Percentiles rank a stretch among this genome's conserved stretches.
Evolutionary conservation across 2,888 invertebrate species (phyloP).

Genomic region (Drosophila macrospina): DNA sequence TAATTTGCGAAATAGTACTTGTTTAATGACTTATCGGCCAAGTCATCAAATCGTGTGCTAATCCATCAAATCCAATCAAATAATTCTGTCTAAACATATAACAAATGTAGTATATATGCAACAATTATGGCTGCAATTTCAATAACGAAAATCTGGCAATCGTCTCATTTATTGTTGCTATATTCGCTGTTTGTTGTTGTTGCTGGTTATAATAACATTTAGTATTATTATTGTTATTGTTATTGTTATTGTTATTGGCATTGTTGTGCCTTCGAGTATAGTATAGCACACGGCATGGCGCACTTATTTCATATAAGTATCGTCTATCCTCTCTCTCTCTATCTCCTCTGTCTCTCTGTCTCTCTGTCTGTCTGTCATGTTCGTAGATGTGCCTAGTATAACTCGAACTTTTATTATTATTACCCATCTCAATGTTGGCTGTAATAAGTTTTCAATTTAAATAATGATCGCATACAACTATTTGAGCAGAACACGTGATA

Average conservation of each 20-base stretch:
- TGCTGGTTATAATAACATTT: slow-evolving; percentile 41
- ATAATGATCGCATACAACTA: slow-evolving; percentile 32
- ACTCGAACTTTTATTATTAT: slow-evolving; percentile 31
- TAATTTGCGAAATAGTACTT: too few relatives aligned
- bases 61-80: slow-evolving; percentile 30
- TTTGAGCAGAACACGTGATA: slow-evolving; percentile 23
- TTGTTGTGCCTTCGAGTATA: slow-evolving; percentile 30
- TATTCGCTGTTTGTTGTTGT: slow-evolving; percentile 7
- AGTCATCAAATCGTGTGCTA: not conserved
- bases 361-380: too few relatives aligned
- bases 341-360: too few relatives aligned
- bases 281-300: slow-evolving; percentile 40
- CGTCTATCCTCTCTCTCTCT: not conserved
- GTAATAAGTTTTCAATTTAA: slow-evolving; percentile 51
- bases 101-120: slow-evolving; percentile 45
- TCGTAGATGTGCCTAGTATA: not conserved
- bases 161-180: slow-evolving; percentile 22
- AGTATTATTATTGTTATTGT: slow-evolving; percentile 51
- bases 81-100: slow-evolving; percentile 35
- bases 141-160: slow-evolving; percentile 50
- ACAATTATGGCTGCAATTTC: slow-evolving; percentile 66
- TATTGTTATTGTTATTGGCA: slow-evolving; percentile 53
- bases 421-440: slow-evolving; percentile 35
- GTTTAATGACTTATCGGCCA: not conserved
- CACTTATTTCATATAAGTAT: slow-evolving; percentile 26